phyloP scores from a whole-genome alignment of 2,888 invertebrate genomes.

The Lymantria monacha region DNA sequence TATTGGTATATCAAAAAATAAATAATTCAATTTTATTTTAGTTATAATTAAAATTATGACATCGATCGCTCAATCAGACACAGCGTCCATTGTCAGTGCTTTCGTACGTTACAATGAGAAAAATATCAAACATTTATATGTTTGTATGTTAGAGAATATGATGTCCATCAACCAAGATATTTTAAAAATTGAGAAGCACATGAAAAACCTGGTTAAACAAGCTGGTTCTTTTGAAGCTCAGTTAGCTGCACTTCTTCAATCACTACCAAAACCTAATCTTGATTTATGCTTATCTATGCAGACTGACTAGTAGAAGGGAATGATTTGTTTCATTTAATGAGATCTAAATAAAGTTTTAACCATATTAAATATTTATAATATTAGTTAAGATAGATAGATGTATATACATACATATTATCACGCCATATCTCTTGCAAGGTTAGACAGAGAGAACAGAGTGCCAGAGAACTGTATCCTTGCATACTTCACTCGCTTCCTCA shows the following conservation, averaged over 20 bases:
- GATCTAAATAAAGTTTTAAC: too few relatives aligned
- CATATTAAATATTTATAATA: too few relatives aligned
- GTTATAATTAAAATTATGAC: conserved; percentile 41
- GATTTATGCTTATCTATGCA: conserved; percentile 61
- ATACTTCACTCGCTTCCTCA: too few relatives aligned
- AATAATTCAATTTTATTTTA: too few relatives aligned
- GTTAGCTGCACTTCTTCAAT: conserved; percentile 52
- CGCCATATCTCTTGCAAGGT: too few relatives aligned
- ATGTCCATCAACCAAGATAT: conserved; percentile 69
- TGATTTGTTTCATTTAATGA: too few relatives aligned
- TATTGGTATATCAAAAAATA: too few relatives aligned
- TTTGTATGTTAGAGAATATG: conserved; percentile 65
- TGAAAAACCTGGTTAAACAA: conserved; percentile 53
- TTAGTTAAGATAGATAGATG: too few relatives aligned
- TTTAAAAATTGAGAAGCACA: conserved; percentile 64
- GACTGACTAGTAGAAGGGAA: conserved; percentile 32
- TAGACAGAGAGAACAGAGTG: too few relatives aligned
- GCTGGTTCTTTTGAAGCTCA: conserved; percentile 67
- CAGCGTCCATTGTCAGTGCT: conserved; percentile 73
- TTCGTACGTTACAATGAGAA: conserved; percentile 67
- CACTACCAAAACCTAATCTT: conserved; percentile 55
- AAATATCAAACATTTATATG: conserved; percentile 60
- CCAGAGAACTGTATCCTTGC: too few relatives aligned
- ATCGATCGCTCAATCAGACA: conserved; percentile 62
- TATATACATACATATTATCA: too few relatives aligned